Percentiles rank a stretch among this genome's conserved stretches.
These are phyloP conservation scores for Acipenser ruthenus DNA, from an alignment of 2,797 vertebrate genomes.

Conservation along the genomic window DNA sequence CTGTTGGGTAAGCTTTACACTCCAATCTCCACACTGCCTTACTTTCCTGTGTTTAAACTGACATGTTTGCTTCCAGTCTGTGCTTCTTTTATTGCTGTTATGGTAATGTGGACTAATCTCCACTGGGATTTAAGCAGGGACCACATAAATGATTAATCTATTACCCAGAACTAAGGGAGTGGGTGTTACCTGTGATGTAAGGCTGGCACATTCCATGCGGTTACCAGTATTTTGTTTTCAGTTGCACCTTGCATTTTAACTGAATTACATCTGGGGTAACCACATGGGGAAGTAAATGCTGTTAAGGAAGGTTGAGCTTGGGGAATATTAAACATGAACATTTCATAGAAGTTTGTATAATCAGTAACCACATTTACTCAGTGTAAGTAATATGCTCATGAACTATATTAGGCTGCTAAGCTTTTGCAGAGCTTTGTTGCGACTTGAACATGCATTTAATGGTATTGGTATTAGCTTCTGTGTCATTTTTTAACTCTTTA, in stretches of 20 bases:
- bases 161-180: not conserved
- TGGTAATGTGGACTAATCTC: not conserved
- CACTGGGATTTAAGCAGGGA: too few relatives aligned
- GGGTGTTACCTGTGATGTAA: not conserved
- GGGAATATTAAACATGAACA: not conserved
- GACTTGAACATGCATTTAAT: too few relatives aligned
- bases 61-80: not conserved
- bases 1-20: not conserved
- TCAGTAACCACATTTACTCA: not conserved
- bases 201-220: not conserved
- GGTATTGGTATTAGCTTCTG: too few relatives aligned
- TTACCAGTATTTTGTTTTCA: not conserved
- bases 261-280: not conserved
- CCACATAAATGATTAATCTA: not conserved
- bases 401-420: not conserved
- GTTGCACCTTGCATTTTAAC: not conserved
- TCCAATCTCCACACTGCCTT: not conserved
- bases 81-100: not conserved
- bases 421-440: too few relatives aligned
- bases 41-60: not conserved
- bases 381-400: not conserved
- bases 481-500: too few relatives aligned
- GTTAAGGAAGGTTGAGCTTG: not conserved
- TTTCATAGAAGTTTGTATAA: not conserved
- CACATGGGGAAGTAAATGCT: slow-evolving; percentile 4